phyloP scores from a whole-genome alignment of 2,888 invertebrate genomes.

The Heterodera filipjevi region DNA sequence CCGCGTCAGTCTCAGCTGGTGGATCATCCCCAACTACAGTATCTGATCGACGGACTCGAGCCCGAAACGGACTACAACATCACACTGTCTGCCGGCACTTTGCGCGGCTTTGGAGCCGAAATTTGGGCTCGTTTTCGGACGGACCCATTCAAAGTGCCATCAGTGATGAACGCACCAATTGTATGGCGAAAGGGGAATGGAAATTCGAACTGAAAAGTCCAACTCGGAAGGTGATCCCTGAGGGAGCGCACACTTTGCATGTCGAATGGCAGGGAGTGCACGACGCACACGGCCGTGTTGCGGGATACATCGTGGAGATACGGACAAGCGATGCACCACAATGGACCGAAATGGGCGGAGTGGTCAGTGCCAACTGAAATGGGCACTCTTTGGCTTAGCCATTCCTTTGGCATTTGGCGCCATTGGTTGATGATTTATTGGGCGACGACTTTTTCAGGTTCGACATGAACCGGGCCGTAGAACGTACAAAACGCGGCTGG shows the following conservation, averaged over 20 bases:
- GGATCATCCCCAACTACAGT: slow-evolving; percentile 59
- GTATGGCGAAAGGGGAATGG: slow-evolving; percentile 1
- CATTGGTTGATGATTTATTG: too few relatives aligned
- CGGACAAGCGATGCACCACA: slow-evolving; percentile 56
- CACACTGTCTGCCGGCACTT: slow-evolving; percentile 57
- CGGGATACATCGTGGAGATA: slow-evolving; percentile 63
- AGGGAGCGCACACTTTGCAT: slow-evolving; percentile 58
- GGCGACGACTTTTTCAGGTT: slow-evolving; percentile 33
- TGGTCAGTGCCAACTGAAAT: neutral
- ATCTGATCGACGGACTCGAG: slow-evolving; percentile 59
- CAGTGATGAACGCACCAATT: slow-evolving; percentile 47
- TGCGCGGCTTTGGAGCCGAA: slow-evolving; percentile 62
- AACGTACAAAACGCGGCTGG: slow-evolving; percentile 63
- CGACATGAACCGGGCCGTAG: slow-evolving; percentile 59
- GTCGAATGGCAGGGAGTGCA: slow-evolving; percentile 63
- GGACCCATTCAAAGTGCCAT: slow-evolving; percentile 62
- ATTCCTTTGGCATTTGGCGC: neutral
- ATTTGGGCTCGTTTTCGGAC: slow-evolving; percentile 62
- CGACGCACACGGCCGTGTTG: slow-evolving; percentile 59
- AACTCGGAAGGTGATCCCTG: slow-evolving; percentile 55
- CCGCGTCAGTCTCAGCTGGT: slow-evolving; percentile 45
- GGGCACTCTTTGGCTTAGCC: neutral
- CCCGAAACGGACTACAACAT: slow-evolving; percentile 65
- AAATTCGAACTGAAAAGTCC: slow-evolving; percentile 19
- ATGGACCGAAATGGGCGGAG: slow-evolving; percentile 53